phyloP scores from a whole-genome alignment of 2,113 vertebrate species.

The Leptodactylus fuscus region DNA sequence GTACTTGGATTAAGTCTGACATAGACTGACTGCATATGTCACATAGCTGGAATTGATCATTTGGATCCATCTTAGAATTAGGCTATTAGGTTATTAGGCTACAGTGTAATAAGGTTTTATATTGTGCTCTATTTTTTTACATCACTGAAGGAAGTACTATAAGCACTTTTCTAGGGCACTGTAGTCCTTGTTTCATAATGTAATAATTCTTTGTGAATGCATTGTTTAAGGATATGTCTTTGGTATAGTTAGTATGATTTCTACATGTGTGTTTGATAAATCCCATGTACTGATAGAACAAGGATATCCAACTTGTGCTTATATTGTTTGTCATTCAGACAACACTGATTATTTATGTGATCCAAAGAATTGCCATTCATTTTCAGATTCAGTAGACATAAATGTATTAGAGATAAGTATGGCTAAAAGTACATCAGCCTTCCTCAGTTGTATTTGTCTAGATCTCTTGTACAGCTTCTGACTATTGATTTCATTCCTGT shows the following conservation, averaged over 20 bases:
- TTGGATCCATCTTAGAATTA: neutral
- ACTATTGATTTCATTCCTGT: slow-evolving; percentile 36
- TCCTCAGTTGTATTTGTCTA: slow-evolving; percentile 36
- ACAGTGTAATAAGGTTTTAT: too few relatives aligned
- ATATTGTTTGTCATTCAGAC: slow-evolving; percentile 4
- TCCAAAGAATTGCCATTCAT: neutral
- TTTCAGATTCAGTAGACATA: slow-evolving; percentile 15
- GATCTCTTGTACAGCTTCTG: slow-evolving; percentile 26
- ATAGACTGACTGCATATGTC: neutral
- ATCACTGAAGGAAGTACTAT: neutral
- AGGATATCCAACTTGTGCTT: neutral
- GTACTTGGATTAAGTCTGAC: neutral
- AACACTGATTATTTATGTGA: neutral
- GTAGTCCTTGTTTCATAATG: neutral
- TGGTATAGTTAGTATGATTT: slow-evolving; percentile 8
- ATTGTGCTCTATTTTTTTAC: neutral
- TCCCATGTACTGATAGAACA: neutral
- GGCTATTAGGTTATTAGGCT: neutral
- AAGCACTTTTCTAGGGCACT: neutral
- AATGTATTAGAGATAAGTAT: slow-evolving; percentile 3
- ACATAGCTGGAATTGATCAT: neutral
- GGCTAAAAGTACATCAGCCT: neutral
- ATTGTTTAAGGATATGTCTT: neutral
- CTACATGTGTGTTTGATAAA: slow-evolving; percentile 20
- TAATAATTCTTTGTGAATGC: neutral